phyloP scores from a whole-genome alignment of 2,113 vertebrate species.

The Triplophysa siluroides region DNA sequence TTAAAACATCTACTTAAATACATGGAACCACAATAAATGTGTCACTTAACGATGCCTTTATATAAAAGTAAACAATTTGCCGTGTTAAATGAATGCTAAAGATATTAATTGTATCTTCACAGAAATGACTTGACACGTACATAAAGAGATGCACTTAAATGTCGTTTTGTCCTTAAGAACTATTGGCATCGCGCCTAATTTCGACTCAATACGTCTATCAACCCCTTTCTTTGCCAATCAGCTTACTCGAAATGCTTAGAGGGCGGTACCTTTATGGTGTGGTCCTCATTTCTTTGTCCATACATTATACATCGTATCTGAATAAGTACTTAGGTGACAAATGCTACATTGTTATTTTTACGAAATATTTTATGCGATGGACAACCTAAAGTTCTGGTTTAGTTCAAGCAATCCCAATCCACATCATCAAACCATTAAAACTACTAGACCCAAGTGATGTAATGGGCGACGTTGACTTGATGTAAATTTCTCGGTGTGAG shows the following conservation, averaged over 20 bases:
- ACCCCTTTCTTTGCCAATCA: slow-evolving; percentile 47
- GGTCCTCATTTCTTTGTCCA: background rate
- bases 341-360: background rate
- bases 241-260: background rate
- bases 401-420: too few relatives aligned
- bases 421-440: background rate
- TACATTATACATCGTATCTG: background rate
- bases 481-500: background rate
- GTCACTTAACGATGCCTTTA: background rate
- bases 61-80: background rate
- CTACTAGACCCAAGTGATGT: slow-evolving; percentile 5
- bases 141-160: background rate
- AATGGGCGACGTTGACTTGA: background rate
- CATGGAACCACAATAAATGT: background rate
- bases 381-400: background rate
- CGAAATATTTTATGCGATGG: slow-evolving; percentile 1
- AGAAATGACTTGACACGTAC: background rate
- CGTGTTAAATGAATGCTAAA: background rate
- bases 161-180: background rate
- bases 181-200: slow-evolving; percentile 1
- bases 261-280: slow-evolving; percentile 29
- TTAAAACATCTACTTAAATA: background rate
- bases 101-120: background rate
- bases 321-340: background rate
- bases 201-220: slow-evolving; percentile 48